A percentile compares a stretch with the other conserved stretches of the same genome.
phyloP scores from a whole-genome alignment of 2,888 invertebrate genomes.

The Nephrocerus scutellatus region DNA sequence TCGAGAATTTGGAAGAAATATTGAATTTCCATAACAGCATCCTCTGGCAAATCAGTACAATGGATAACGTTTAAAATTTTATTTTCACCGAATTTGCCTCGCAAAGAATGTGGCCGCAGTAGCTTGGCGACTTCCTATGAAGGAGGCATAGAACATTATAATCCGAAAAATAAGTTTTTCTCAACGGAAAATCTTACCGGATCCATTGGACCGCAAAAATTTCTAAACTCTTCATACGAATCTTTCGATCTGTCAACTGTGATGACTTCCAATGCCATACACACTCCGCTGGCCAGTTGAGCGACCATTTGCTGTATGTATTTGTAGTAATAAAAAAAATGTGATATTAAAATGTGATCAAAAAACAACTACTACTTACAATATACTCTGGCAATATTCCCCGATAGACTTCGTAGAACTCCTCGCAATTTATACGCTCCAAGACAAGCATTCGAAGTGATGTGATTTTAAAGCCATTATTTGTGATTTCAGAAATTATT shows the following conservation, averaged over 20 bases:
- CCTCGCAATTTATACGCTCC: constrained; percentile 76
- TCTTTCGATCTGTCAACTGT: constrained; percentile 53
- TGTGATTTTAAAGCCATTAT: constrained; percentile 69
- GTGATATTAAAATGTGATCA: too few relatives aligned
- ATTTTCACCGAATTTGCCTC: constrained; percentile 75
- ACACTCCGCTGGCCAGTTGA: constrained; percentile 77
- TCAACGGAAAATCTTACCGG: constrained; percentile 56
- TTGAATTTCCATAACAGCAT: constrained; percentile 74
- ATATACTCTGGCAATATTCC: constrained; percentile 75
- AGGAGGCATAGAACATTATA: constrained; percentile 17
- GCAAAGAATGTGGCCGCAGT: constrained; percentile 72
- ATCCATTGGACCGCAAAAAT: constrained; percentile 81
- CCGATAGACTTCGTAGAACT: constrained; percentile 89
- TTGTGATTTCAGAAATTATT: constrained; percentile 65
- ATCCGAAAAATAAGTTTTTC: not conserved
- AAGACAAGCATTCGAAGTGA: constrained; percentile 74
- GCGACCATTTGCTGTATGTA: constrained; percentile 65
- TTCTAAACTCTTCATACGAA: constrained; percentile 67
- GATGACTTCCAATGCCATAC: constrained; percentile 77
- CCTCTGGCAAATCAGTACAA: constrained; percentile 88
- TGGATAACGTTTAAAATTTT: constrained; percentile 85
- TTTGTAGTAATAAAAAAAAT: not conserved
- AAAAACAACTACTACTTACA: constrained; percentile 47
- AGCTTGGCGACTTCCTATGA: constrained; percentile 74
- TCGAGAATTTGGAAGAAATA: constrained; percentile 69